These are phyloP conservation scores for Ostrea edulis DNA, from an alignment of 1,140 invertebrate genomes.

Conservation along the genomic window DNA sequence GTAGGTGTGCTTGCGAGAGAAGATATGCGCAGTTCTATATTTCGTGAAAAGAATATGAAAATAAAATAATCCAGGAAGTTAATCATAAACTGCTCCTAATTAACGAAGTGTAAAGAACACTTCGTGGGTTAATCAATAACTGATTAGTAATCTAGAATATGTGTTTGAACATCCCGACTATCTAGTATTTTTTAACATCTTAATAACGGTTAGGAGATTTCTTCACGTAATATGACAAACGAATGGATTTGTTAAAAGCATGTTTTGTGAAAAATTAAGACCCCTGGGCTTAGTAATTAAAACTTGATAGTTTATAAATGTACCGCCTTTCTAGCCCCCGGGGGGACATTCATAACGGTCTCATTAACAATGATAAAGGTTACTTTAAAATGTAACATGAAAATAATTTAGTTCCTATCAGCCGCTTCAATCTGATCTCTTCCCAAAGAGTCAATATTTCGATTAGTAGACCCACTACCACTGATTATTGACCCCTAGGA, in stretches of 20 bases:
- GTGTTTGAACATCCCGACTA: slow-evolving; percentile 8
- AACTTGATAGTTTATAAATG: slow-evolving; percentile 21
- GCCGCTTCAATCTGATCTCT: slow-evolving; percentile 2
- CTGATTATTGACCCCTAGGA: neutral
- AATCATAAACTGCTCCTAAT: neutral
- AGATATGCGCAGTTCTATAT: too few relatives aligned
- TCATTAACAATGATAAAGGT: slow-evolving; percentile 7
- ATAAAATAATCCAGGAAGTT: neutral
- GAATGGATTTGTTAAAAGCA: slow-evolving; percentile 29
- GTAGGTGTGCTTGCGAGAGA: too few relatives aligned
- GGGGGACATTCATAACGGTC: neutral
- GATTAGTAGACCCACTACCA: neutral
- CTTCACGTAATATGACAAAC: slow-evolving; percentile 31
- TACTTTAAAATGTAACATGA: slow-evolving; percentile 9
- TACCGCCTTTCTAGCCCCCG: neutral
- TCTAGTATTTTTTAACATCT: neutral
- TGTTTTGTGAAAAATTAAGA: slow-evolving; percentile 36
- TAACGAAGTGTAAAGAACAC: neutral
- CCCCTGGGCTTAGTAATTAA: slow-evolving; percentile 24
- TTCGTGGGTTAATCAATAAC: neutral
- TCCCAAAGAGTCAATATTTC: neutral
- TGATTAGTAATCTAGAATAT: neutral
- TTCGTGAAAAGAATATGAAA: too few relatives aligned
- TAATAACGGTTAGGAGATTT: neutral
- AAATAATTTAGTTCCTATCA: neutral